A percentile compares a stretch with the other conserved stretches of the same genome.
Evolutionary conservation across 1,140 invertebrate species (phyloP).

Genomic region (Lordiphosa collinella): DNA sequence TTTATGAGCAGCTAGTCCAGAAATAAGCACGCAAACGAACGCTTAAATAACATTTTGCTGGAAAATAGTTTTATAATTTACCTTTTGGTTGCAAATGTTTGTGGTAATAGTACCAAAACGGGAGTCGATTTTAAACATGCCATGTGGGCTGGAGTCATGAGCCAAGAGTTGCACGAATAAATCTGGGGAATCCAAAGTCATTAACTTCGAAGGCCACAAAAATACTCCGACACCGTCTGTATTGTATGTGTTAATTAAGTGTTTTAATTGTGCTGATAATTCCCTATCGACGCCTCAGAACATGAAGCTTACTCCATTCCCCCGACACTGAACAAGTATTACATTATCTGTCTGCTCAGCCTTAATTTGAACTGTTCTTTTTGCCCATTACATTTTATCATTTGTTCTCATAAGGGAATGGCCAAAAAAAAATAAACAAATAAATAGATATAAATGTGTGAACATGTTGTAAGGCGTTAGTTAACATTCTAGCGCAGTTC

Average conservation of each 20-base stretch:
- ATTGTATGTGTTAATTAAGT: slow-evolving; percentile 25
- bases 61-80: slow-evolving; percentile 13
- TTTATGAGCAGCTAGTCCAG: slow-evolving; percentile 34
- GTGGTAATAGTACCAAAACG: too few species aligned
- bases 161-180: slow-evolving; percentile 2
- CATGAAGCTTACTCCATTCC: background rate
- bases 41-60: slow-evolving; percentile 55
- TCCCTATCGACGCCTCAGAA: slow-evolving; percentile 1
- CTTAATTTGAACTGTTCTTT: background rate
- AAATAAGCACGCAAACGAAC: slow-evolving; percentile 55
- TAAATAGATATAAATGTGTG: slow-evolving; percentile 18
- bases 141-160: background rate
- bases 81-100: background rate
- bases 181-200: background rate
- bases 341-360: too few species aligned
- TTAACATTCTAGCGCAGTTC: slow-evolving; percentile 13
- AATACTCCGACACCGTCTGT: background rate
- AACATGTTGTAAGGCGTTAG: slow-evolving; percentile 24
- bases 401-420: background rate
- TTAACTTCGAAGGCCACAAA: background rate
- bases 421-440: background rate
- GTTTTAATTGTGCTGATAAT: slow-evolving; percentile 31
- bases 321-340: too few species aligned
- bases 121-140: background rate
- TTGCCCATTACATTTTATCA: slow-evolving; percentile 32